phyloP scores from a whole-genome alignment of 2,797 vertebrate species.

The Cetoscarus ocellatus region DNA sequence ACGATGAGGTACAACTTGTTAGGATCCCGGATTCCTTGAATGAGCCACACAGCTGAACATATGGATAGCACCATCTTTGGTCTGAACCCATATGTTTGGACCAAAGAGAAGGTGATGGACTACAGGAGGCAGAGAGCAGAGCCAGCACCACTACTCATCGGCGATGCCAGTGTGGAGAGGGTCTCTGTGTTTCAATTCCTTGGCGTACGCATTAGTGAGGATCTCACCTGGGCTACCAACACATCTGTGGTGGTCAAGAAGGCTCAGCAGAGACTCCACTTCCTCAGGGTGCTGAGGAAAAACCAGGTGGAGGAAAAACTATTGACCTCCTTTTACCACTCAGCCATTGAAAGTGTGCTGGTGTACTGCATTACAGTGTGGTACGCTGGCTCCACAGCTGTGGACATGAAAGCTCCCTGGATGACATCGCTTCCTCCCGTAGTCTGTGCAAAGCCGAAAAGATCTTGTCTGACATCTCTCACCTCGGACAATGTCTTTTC shows the following conservation, averaged over 20 bases:
- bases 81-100: too few relatives aligned
- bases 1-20: too few relatives aligned
- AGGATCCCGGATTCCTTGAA: too few relatives aligned
- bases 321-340: not conserved
- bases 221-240: not conserved
- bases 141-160: not conserved
- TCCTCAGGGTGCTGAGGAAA: not conserved
- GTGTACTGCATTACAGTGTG: not conserved
- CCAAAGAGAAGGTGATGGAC: not conserved
- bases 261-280: not conserved
- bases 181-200: not conserved
- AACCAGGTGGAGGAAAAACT: not conserved
- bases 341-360: not conserved
- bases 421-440: not conserved
- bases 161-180: not conserved
- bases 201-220: not conserved
- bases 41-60: too few relatives aligned
- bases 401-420: not conserved
- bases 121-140: not conserved
- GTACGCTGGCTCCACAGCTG: not conserved
- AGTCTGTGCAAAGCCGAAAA: too few relatives aligned
- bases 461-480: too few relatives aligned
- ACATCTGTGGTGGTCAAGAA: not conserved
- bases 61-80: too few relatives aligned
- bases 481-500: too few relatives aligned